Conservation (phyloP, 2,888 invertebrate genomes). For the Podotricha telesiphe region DNA sequence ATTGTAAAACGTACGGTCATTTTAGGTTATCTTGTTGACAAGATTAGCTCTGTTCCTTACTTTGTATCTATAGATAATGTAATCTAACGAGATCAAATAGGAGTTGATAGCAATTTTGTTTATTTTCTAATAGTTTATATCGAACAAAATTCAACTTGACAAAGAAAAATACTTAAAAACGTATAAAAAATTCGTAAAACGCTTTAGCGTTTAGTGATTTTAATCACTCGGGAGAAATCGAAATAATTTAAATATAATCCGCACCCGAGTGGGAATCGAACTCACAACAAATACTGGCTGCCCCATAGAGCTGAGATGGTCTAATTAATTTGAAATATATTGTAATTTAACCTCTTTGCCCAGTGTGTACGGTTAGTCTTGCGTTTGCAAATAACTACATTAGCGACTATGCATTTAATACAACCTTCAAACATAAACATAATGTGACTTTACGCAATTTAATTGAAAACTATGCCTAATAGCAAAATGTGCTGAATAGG, state of each 20-base stretch:
- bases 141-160: too few species aligned
- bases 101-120: neutral
- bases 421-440: conserved; percentile 19
- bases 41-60: neutral
- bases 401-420: conserved; percentile 5
- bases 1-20: neutral
- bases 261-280: too few species aligned
- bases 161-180: too few species aligned
- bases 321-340: too few species aligned
- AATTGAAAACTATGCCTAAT: conserved; percentile 10
- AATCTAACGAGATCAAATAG: conserved; percentile 6
- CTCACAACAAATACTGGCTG: too few species aligned
- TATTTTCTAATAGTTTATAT: neutral
- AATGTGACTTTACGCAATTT: conserved; percentile 8
- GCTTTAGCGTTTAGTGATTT: too few species aligned
- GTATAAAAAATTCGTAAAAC: too few species aligned
- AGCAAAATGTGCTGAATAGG: neutral
- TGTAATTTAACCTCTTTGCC: neutral
- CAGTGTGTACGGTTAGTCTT: neutral
- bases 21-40: conserved; percentile 9
- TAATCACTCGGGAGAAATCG: too few species aligned
- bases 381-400: conserved; percentile 10
- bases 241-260: too few species aligned
- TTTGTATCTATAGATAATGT: neutral
- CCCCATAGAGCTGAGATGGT: too few species aligned